Evolutionary conservation across 2,888 invertebrate genomes (phyloP).

Genomic region (Drosophila yooni): DNA sequence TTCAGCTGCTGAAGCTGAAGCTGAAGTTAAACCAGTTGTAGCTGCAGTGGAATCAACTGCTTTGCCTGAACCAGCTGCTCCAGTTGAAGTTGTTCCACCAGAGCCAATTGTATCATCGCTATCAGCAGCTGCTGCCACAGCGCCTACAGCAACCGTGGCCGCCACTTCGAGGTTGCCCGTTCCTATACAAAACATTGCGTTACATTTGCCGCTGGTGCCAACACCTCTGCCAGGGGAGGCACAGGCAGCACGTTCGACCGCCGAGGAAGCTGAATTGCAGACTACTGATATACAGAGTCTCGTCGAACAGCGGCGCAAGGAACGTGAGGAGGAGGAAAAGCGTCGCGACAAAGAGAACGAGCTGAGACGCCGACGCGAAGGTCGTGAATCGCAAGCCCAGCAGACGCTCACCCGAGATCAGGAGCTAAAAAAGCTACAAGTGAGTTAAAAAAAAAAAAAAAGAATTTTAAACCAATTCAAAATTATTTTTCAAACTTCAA

Average conservation of each 20-base stretch:
- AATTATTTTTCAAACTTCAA: neutral
- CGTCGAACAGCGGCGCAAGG: slow-evolving; percentile 88
- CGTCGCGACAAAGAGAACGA: slow-evolving; percentile 90
- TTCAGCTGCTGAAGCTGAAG: neutral
- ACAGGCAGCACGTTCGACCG: neutral
- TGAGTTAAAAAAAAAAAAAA: slow-evolving; percentile 19
- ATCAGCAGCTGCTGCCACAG: slow-evolving; percentile 13
- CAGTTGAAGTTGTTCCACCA: neutral
- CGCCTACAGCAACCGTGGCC: neutral
- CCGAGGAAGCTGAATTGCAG: slow-evolving; percentile 27
- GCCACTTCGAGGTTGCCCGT: slow-evolving; percentile 26
- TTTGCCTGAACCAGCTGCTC: neutral
- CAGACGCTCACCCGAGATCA: slow-evolving; percentile 76
- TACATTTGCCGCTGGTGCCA: slow-evolving; percentile 13
- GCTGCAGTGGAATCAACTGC: neutral
- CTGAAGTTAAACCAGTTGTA: neutral
- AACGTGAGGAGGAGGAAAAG: slow-evolving; percentile 94
- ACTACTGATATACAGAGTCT: slow-evolving; percentile 58
- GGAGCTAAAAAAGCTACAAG: slow-evolving; percentile 77
- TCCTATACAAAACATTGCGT: slow-evolving; percentile 15
- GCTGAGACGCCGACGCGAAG: slow-evolving; percentile 90
- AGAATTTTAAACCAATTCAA: neutral
- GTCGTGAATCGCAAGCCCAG: slow-evolving; percentile 89
- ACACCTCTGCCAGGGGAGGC: neutral
- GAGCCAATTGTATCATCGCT: slow-evolving; percentile 8